These are phyloP conservation scores for Geopemphigus sp. DNA, from an alignment of 1,140 invertebrate genomes.

Conservation along the genomic window DNA sequence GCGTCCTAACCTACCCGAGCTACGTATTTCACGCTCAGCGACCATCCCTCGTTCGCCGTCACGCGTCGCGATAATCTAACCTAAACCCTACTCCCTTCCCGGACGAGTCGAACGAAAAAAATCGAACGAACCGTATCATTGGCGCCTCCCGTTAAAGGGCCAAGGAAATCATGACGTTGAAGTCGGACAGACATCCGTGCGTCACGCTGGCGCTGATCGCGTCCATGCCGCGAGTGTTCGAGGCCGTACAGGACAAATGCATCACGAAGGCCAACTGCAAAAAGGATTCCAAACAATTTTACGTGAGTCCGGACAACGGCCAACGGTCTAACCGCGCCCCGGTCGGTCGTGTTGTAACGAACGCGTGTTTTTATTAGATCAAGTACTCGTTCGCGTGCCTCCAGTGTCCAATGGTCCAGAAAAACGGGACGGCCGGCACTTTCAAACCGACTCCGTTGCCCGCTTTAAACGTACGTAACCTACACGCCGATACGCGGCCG, in stretches of 20 bases:
- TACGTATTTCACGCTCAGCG: no score
- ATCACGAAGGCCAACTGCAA: constrained; percentile 79
- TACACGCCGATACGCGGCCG: no score
- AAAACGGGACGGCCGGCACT: constrained; percentile 62
- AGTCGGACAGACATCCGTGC: constrained; percentile 73
- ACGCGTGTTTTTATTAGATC: constrained; percentile 59
- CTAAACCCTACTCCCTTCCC: no score
- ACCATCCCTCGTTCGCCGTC: no score
- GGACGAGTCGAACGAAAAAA: no score
- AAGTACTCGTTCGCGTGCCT: constrained; percentile 71
- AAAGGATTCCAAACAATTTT: constrained; percentile 76
- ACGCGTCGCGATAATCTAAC: no score
- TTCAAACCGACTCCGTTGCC: constrained; percentile 64
- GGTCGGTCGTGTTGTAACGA: no score
- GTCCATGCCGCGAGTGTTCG: constrained; percentile 74
- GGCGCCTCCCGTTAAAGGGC: constrained; percentile 63
- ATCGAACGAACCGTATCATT: no score
- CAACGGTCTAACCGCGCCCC: no score
- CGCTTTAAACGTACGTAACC: constrained; percentile 72
- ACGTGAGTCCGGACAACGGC: constrained; percentile 61
- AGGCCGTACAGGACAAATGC: constrained; percentile 75
- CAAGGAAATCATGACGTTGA: constrained; percentile 69
- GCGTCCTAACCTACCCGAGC: no score
- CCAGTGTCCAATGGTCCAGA: constrained; percentile 64
- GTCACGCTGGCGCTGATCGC: constrained; percentile 74